phyloP scores from a whole-genome alignment of 2,113 vertebrate species.

The Gallinago jamesoni region DNA sequence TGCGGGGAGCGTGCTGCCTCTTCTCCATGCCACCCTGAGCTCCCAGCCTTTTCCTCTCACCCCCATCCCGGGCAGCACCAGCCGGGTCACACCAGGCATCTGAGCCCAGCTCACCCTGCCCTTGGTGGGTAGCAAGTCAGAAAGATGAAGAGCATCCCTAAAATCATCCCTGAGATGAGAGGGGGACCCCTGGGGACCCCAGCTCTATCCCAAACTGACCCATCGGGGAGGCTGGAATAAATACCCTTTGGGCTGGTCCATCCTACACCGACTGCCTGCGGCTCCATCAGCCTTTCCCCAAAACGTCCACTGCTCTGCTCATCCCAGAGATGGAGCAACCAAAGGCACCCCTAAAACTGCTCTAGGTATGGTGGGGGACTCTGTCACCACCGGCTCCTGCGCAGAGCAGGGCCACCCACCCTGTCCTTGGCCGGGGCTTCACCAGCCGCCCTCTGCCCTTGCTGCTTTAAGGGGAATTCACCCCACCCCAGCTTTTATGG shows the following conservation, averaged over 20 bases:
- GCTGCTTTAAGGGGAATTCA: background rate
- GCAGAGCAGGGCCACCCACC: fast-evolving
- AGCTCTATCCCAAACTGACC: background rate
- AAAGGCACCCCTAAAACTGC: background rate
- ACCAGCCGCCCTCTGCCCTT: background rate
- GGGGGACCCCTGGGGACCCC: background rate
- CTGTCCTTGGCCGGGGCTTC: background rate
- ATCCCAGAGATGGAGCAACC: background rate
- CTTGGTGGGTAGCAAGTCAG: fast-evolving
- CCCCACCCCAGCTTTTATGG: background rate
- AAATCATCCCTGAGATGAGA: background rate
- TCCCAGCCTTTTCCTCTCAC: background rate
- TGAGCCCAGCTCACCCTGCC: background rate
- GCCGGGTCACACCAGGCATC: background rate
- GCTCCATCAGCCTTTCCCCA: background rate
- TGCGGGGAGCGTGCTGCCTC: fast-evolving
- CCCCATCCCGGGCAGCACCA: background rate
- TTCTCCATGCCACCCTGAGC: background rate
- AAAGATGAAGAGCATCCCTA: background rate
- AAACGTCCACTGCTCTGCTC: background rate
- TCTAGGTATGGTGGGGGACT: background rate
- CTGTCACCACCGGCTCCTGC: background rate
- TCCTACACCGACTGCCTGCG: background rate
- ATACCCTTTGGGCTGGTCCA: background rate
- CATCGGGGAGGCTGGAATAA: background rate